A percentile compares a stretch with the other conserved stretches of the same genome.
Evolutionary conservation across 2,113 vertebrate species (phyloP).

Genomic region (Naja naja): DNA sequence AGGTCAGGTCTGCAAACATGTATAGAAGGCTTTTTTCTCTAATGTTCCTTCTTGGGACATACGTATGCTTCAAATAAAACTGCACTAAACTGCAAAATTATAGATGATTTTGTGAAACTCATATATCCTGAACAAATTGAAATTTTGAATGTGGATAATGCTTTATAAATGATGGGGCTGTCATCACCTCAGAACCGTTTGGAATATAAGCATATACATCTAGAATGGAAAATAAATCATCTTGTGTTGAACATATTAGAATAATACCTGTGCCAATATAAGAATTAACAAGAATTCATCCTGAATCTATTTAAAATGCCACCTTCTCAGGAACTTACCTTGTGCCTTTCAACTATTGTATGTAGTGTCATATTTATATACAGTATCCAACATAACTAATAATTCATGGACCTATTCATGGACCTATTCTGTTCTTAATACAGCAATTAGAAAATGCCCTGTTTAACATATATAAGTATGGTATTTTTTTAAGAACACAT

Average conservation of each 20-base stretch:
- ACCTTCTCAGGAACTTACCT: background rate
- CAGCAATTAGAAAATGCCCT: conserved; percentile 29
- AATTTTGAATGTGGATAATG: too few species aligned
- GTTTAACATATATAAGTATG: conserved; percentile 5
- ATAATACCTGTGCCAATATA: background rate
- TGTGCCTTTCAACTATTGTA: background rate
- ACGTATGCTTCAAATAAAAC: background rate
- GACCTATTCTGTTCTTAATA: conserved; percentile 23
- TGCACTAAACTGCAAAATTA: background rate
- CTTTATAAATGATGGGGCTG: background rate
- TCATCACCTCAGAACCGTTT: background rate
- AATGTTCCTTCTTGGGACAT: background rate
- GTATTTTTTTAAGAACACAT: background rate
- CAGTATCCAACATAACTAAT: background rate
- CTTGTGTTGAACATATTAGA: background rate
- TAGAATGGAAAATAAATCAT: background rate
- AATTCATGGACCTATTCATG: background rate
- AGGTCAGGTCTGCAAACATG: background rate
- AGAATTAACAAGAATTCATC: background rate
- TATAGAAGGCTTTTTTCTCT: background rate
- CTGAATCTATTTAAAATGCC: background rate
- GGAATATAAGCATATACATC: background rate
- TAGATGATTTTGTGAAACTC: background rate
- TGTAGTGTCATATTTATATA: background rate
- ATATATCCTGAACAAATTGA: background rate